phyloP scores from a whole-genome alignment of 1,140 invertebrate species.

The Chrysopa pallens region DNA sequence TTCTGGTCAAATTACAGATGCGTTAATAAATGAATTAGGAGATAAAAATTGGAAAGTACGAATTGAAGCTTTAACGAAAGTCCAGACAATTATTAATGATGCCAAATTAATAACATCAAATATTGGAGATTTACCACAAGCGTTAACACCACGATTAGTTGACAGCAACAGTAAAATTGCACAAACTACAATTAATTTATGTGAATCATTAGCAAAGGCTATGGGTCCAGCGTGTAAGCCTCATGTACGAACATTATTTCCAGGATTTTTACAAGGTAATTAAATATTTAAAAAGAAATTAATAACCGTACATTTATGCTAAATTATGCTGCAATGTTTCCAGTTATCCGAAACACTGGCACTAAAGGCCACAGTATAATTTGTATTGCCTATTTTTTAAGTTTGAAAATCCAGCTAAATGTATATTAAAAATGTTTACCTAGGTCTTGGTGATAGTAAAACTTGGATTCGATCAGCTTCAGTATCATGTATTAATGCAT shows the following conservation, averaged over 20 bases:
- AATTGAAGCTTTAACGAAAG: conserved; percentile 64
- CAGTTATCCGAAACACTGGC: no score
- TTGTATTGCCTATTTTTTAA: no score
- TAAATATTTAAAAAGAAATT: not conserved
- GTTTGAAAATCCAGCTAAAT: no score
- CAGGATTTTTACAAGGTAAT: conserved; percentile 62
- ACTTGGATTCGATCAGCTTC: conserved; percentile 59
- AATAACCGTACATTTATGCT: no score
- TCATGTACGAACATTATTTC: conserved; percentile 64
- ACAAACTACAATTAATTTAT: conserved; percentile 61
- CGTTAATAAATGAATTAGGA: conserved; percentile 58
- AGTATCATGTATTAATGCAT: conserved; percentile 63
- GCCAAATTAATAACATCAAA: conserved; percentile 63
- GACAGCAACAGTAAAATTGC: conserved; percentile 89
- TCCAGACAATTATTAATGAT: conserved; percentile 53
- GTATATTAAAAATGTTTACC: conserved; percentile 4
- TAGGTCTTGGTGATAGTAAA: conserved; percentile 45
- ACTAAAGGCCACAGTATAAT: no score
- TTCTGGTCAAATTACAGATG: conserved; percentile 65
- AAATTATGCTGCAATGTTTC: no score
- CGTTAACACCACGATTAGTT: conserved; percentile 50
- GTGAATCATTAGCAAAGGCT: conserved; percentile 54
- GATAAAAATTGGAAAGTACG: conserved; percentile 93
- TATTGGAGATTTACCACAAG: conserved; percentile 66
- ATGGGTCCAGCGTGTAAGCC: conserved; percentile 67